A percentile compares a stretch with the other conserved stretches of the same genome.
These are phyloP conservation scores for Macaria liturata DNA, from an alignment of 2,888 invertebrate genomes.

Conservation along the genomic window DNA sequence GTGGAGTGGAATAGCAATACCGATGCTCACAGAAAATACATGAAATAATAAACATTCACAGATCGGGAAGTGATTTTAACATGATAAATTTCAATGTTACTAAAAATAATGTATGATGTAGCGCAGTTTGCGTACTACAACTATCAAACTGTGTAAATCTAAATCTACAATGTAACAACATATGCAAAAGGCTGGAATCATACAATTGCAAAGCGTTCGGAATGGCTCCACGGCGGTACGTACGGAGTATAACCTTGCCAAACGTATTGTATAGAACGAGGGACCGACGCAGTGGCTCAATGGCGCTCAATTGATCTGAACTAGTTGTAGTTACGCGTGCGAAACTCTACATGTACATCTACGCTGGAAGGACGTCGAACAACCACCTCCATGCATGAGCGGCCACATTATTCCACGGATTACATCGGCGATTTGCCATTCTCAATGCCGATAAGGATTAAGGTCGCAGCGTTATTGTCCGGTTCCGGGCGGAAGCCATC, in stretches of 20 bases:
- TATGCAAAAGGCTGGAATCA: slow-evolving; percentile 34
- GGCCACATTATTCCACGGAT: slow-evolving; percentile 30
- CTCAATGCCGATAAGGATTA: slow-evolving; percentile 32
- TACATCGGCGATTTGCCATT: slow-evolving; percentile 29
- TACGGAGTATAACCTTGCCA: slow-evolving; percentile 69
- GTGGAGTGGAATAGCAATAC: slow-evolving; percentile 43
- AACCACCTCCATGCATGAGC: slow-evolving; percentile 47
- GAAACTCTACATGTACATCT: slow-evolving; percentile 63
- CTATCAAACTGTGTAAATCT: slow-evolving; percentile 12
- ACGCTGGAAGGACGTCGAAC: slow-evolving; percentile 56
- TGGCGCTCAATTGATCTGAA: slow-evolving; percentile 77
- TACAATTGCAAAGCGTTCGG: slow-evolving; percentile 40
- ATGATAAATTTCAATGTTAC: slow-evolving; percentile 15
- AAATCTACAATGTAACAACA: slow-evolving; percentile 17
- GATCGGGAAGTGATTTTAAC: slow-evolving; percentile 8
- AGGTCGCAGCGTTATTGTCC: slow-evolving; percentile 30
- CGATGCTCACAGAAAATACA: slow-evolving; percentile 45
- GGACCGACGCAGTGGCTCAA: slow-evolving; percentile 65
- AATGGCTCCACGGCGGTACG: slow-evolving; percentile 47
- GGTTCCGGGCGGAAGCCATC: slow-evolving; percentile 29
- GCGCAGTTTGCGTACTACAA: slow-evolving; percentile 4
- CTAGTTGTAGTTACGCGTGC: slow-evolving; percentile 76
- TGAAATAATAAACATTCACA: slow-evolving; percentile 22
- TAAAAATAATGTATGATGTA: slow-evolving; percentile 14
- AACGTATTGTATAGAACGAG: slow-evolving; percentile 60